Evolutionary conservation across 1,140 invertebrate genomes (phyloP).

Genomic region (Conus betulinus): DNA sequence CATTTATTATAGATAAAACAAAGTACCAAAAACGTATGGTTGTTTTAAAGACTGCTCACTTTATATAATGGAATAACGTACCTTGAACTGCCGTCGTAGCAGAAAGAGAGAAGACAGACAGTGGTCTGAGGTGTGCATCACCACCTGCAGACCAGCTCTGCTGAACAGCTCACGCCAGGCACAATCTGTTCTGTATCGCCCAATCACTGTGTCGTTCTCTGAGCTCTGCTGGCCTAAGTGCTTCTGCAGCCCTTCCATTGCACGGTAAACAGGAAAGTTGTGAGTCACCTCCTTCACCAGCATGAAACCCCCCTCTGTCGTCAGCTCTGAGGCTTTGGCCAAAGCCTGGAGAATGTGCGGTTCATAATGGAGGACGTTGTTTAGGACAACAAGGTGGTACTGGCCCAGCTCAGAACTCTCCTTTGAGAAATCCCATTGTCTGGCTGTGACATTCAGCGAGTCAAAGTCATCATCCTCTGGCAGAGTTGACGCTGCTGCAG

Average conservation of each 20-base stretch:
- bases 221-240: conserved; percentile 57
- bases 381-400: conserved; percentile 70
- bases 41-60: too few relatives aligned
- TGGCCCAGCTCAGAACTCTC: conserved; percentile 53
- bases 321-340: conserved; percentile 77
- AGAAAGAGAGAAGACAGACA: conserved; percentile 71
- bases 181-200: conserved; percentile 67
- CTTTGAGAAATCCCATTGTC: conserved; percentile 68
- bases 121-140: conserved; percentile 69
- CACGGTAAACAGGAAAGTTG: conserved; percentile 71
- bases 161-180: conserved; percentile 74
- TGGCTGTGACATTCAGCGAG: conserved; percentile 60
- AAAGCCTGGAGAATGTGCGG: conserved; percentile 70
- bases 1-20: too few relatives aligned
- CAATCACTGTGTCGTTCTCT: conserved; percentile 53
- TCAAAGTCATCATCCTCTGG: conserved; percentile 64
- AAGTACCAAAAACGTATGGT: too few relatives aligned
- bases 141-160: conserved; percentile 74
- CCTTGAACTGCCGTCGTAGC: conserved; percentile 52
- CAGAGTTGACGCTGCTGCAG: conserved; percentile 62
- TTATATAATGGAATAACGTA: too few relatives aligned
- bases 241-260: conserved; percentile 69
- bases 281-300: conserved; percentile 84
- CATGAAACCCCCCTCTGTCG: conserved; percentile 85
- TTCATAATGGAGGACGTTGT: conserved; percentile 72